Conservation (phyloP, 2,888 invertebrate species). For the Ichneumon xanthorius region DNA sequence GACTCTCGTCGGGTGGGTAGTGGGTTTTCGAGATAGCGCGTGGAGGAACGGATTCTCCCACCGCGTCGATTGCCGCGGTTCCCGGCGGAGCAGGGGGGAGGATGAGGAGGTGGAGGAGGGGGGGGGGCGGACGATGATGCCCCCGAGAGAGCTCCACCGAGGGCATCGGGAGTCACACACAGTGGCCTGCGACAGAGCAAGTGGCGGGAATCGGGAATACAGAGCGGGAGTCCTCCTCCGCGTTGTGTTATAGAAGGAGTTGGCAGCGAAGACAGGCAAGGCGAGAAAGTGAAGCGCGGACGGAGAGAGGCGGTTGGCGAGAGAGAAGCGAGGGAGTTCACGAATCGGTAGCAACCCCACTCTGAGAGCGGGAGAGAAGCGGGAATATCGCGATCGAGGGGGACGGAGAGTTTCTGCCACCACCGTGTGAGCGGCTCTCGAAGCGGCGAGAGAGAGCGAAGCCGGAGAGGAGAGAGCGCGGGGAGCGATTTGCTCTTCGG, state of each 20-base stretch:
- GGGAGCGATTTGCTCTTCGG: conserved; percentile 56
- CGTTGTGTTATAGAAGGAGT: not conserved
- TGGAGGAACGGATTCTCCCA: conserved; percentile 66
- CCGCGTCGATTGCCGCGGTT: conserved; percentile 47
- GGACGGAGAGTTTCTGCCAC: conserved; percentile 64
- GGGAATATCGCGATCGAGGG: conserved; percentile 58
- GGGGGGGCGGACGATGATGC: not conserved
- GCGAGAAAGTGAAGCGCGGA: not conserved
- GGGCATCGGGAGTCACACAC: conserved; percentile 16
- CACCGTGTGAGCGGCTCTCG: conserved; percentile 37
- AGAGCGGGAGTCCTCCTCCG: conserved; percentile 5
- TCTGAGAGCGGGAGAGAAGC: conserved; percentile 50
- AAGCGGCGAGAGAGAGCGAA: not conserved
- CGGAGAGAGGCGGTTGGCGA: not conserved
- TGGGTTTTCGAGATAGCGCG: conserved; percentile 49
- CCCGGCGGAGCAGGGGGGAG: conserved; percentile 59
- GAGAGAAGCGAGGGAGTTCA: conserved; percentile 33
- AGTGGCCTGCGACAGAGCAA: conserved; percentile 1
- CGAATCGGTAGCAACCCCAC: conserved; percentile 60
- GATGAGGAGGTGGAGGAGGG: conserved; percentile 14
- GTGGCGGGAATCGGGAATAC: conserved; percentile 43
- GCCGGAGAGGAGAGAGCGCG: not conserved
- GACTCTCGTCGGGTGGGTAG: conserved; percentile 69
- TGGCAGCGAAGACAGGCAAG: not conserved
- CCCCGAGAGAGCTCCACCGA: not conserved